Base-by-base conservation (phyloP, 1,140 invertebrate genomes). In the Euwallacea fornicatus region DNA sequence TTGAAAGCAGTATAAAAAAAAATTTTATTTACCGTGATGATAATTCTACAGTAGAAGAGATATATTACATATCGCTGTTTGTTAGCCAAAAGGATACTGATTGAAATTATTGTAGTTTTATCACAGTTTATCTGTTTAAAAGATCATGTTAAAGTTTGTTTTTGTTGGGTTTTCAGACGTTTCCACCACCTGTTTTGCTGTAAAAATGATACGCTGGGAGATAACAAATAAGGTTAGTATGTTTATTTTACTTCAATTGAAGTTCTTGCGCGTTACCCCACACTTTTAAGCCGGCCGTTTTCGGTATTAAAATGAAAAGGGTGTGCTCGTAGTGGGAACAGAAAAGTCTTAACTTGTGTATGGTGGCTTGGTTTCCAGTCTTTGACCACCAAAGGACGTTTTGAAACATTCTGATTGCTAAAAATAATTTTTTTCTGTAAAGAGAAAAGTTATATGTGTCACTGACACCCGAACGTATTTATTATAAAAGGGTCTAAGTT, bases 321-420 rank as follows among this genome's bases (percentile, higher is more conserved):
- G 74, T 75, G 74, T 73, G 72, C 74, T 75, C 74, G 69, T 74
- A 73, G 72, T 76, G 75, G 75, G 75, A 75, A 76, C 74, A 76
- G 64, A 9, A 74, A 71, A 42, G n/a, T 76, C 75, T 76, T 72
- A 68, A 66, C 69, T 69, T 75, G 73, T 76, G 75, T 76, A 76
- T 75, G 75, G 74, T 76, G 68, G 70, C 66, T 70, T 50, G 42
- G 66, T 46, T 21, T 46, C 53, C 42, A 47, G 9, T 66, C 53
- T 47, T 11, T 65, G 16, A 64, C 70, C 68, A 76, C 73, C 74
- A 76, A 76, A 76, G 75, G 75, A 72, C 44, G 67, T 67, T 75
- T 66, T 72, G 75, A 75, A n/a, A 76, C 75, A 76, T 46, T 69
- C 44, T 46, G 2, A 11, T 50, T 50, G 13, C 9, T 50, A 50